Conservation (phyloP, 2,797 vertebrate genomes). For the Hylomyscus alleni region DNA sequence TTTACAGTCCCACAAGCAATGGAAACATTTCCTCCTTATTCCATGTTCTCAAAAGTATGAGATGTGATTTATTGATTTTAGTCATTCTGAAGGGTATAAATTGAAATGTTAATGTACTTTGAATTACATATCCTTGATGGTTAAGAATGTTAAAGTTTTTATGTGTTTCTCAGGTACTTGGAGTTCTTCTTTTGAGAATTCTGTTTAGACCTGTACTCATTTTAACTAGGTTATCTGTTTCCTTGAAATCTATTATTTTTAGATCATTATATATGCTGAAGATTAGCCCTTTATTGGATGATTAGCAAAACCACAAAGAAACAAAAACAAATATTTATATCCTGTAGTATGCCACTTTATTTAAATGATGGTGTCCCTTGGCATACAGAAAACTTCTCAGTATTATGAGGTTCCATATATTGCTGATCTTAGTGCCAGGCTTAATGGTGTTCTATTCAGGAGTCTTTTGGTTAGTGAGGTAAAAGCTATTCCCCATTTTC, state of each 20-base stretch:
- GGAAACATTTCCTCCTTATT: not conserved
- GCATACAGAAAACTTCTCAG: not conserved
- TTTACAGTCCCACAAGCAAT: not conserved
- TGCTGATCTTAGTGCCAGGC: not conserved
- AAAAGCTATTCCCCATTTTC: not conserved
- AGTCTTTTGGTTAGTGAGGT: no score
- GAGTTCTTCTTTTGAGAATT: not conserved
- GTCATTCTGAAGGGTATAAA: not conserved
- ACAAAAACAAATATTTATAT: not conserved
- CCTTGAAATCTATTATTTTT: not conserved
- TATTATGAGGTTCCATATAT: not conserved
- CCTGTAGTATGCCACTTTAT: not conserved
- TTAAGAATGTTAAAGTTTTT: not conserved
- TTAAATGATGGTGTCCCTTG: not conserved
- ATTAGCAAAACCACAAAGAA: not conserved
- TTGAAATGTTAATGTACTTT: not conserved
- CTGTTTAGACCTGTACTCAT: not conserved
- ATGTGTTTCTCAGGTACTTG: not conserved
- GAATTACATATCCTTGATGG: not conserved
- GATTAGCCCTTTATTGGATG: not conserved
- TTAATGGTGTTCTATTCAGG: not conserved
- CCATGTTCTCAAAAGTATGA: not conserved
- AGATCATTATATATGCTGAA: not conserved
- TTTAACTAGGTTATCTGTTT: not conserved
- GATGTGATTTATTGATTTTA: not conserved